Conservation (phyloP, 2,113 vertebrate genomes). For the Pluvianellus socialis region DNA sequence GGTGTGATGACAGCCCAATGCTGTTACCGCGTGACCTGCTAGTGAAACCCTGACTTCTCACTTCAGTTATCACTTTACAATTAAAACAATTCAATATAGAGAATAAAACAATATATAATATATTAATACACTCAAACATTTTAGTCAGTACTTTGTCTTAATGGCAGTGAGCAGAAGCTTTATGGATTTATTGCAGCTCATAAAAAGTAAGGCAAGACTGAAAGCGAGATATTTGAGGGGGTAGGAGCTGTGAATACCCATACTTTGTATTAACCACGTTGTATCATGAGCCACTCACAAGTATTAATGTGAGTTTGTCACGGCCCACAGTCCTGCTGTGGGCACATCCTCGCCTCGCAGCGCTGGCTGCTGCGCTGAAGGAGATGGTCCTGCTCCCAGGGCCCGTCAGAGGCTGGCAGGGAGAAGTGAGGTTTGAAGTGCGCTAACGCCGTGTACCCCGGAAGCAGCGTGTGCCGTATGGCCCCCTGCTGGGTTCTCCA, state of each 20-base stretch:
- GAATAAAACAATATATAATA: not conserved
- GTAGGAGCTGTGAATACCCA: not conserved
- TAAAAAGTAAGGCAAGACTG: not conserved
- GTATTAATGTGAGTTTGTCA: not conserved
- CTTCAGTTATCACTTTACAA: not conserved
- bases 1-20: not conserved
- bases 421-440: not conserved
- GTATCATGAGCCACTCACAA: not conserved
- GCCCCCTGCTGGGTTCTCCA: not conserved
- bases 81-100: not conserved
- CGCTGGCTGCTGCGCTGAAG: rapidly evolving
- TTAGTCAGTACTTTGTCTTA: not conserved
- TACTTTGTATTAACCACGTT: not conserved
- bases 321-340: rapidly evolving
- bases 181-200: not conserved
- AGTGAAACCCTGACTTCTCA: not conserved
- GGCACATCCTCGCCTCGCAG: rapidly evolving
- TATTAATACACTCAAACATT: not conserved
- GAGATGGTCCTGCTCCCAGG: not conserved
- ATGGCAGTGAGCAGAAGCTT: not conserved
- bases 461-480: rapidly evolving
- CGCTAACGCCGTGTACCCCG: not conserved
- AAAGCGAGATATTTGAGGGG: not conserved
- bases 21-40: not conserved
- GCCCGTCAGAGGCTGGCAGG: not conserved